Evolutionary conservation across 2,797 vertebrate species (phyloP).

Genomic region (Babyrousa celebensis): DNA sequence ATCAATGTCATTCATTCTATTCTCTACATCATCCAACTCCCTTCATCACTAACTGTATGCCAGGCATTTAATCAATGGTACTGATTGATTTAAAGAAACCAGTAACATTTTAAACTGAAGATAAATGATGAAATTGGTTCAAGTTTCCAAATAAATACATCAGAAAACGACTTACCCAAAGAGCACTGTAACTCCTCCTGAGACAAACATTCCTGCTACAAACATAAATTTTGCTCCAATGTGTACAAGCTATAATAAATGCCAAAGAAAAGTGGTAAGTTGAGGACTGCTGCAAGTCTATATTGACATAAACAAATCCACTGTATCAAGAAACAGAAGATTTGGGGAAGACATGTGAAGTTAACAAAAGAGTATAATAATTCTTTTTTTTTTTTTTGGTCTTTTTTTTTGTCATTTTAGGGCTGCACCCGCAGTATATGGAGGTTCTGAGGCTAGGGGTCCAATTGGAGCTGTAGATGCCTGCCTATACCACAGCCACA

Average conservation of each 20-base stretch:
- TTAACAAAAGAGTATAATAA: conserved; percentile 31
- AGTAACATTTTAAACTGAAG: conserved; percentile 59
- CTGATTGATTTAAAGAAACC: neutral
- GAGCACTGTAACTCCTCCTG: conserved; percentile 95
- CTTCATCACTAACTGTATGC: neutral
- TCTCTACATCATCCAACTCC: neutral
- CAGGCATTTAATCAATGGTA: neutral
- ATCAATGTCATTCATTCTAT: neutral
- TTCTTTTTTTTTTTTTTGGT: neutral
- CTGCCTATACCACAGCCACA: no score
- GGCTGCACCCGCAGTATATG: no score
- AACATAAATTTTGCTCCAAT: conserved; percentile 99
- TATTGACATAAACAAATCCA: conserved; percentile 53
- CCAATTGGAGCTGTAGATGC: no score
- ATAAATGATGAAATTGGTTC: neutral
- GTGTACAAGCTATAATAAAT: conserved; percentile 94
- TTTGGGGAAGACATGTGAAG: neutral
- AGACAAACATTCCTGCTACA: conserved; percentile 95
- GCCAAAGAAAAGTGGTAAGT: conserved; percentile 73
- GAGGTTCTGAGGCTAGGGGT: no score
- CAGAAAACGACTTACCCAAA: conserved; percentile 95
- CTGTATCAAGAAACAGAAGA: neutral
- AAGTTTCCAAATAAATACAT: conserved; percentile 36
- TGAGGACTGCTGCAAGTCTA: conserved; percentile 26
- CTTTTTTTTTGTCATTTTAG: no score